A percentile compares a stretch with the other conserved stretches of the same genome.
phyloP scores from a whole-genome alignment of 2,888 invertebrate species.

The Neelides folsomi region DNA sequence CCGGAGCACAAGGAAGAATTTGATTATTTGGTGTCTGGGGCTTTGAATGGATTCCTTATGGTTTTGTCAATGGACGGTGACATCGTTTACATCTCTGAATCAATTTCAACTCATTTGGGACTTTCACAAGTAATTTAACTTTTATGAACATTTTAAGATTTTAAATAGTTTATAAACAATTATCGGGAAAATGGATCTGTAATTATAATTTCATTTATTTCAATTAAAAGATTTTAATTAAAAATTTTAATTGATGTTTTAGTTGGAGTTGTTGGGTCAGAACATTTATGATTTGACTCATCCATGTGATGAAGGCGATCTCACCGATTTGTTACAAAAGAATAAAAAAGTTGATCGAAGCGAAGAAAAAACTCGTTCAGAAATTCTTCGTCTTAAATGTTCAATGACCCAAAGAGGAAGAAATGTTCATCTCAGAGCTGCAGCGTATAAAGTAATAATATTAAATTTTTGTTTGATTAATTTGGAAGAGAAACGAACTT shows the following conservation, averaged over 20 bases:
- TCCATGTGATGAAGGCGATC: constrained; percentile 88
- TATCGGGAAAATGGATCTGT: too few relatives aligned
- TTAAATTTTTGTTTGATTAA: too few relatives aligned
- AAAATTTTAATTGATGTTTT: constrained; percentile 36
- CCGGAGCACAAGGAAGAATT: constrained; percentile 11
- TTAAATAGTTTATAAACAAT: too few relatives aligned
- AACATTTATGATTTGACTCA: constrained; percentile 87
- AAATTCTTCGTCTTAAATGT: constrained; percentile 78
- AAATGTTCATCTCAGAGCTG: constrained; percentile 87
- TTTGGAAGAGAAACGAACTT: too few relatives aligned
- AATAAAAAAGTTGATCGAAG: constrained; percentile 34
- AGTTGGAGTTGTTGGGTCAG: constrained; percentile 94
- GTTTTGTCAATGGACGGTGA: constrained; percentile 79
- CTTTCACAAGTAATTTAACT: constrained; percentile 62
- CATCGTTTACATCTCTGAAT: constrained; percentile 82
- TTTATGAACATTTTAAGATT: background rate
- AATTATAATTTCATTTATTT: constrained; percentile 3
- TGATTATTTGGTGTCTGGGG: constrained; percentile 57
- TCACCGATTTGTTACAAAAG: constrained; percentile 49
- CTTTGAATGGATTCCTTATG: constrained; percentile 81
- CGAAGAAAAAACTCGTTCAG: constrained; percentile 42
- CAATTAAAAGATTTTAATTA: constrained; percentile 6
- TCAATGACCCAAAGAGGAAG: constrained; percentile 89
- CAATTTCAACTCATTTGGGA: constrained; percentile 78
- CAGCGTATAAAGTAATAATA: constrained; percentile 71